Conservation (phyloP, 2,888 invertebrate species). For the Trissonchulus sp. region DNA sequence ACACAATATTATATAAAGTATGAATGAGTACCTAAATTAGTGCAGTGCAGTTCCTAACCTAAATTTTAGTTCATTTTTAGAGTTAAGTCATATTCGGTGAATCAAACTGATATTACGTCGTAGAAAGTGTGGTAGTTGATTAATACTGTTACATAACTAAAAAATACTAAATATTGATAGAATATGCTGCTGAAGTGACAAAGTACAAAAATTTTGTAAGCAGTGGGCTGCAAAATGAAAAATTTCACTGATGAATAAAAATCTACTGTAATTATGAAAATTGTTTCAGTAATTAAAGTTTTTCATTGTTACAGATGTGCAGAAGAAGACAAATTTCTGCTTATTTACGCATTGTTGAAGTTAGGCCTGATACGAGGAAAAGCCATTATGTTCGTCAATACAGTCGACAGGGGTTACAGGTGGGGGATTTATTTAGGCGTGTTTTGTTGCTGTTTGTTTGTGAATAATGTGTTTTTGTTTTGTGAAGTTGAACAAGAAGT, state of each 20-base stretch:
- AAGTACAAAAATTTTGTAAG: slow-evolving; percentile 2
- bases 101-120: too few species aligned
- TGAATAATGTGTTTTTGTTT: not conserved
- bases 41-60: too few species aligned
- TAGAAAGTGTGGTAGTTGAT: too few species aligned
- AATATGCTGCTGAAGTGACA: slow-evolving; percentile 14
- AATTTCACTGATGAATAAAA: too few species aligned
- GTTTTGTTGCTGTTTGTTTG: not conserved
- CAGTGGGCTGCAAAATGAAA: slow-evolving; percentile 23
- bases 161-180: too few species aligned
- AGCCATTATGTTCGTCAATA: slow-evolving; percentile 91
- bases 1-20: slow-evolving; percentile 74
- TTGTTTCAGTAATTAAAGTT: too few species aligned
- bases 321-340: slow-evolving; percentile 89
- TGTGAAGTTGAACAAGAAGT: too few species aligned
- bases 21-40: too few species aligned
- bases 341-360: slow-evolving; percentile 84
- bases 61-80: too few species aligned
- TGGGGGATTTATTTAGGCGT: slow-evolving; percentile 49
- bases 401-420: slow-evolving; percentile 95
- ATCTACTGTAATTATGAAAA: too few species aligned
- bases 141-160: too few species aligned
- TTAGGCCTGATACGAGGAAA: slow-evolving; percentile 85
- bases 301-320: slow-evolving; percentile 68
- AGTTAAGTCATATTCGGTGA: too few species aligned